Conservation (phyloP, 2,797 vertebrate genomes). For the Gambusia yucatana region DNA sequence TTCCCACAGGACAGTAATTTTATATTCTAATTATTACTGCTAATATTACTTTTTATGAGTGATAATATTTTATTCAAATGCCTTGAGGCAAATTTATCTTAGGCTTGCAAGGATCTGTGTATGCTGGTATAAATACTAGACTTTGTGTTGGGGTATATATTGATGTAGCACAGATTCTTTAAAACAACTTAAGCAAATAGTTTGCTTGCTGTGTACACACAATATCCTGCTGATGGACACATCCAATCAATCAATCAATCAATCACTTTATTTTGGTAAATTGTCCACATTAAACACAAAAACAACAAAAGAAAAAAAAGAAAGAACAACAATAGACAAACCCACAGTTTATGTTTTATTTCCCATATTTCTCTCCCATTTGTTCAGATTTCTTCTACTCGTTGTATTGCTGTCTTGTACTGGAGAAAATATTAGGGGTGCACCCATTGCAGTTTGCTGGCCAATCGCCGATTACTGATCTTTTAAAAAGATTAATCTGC, state of each 20-base stretch:
- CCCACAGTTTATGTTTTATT: constrained; percentile 42
- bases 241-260: too few species aligned
- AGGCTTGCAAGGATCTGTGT: constrained; percentile 15
- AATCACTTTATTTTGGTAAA: too few species aligned
- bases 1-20: constrained; percentile 39
- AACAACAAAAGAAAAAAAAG: too few species aligned
- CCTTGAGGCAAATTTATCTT: constrained; percentile 45
- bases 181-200: constrained; percentile 47
- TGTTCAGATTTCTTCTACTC: constrained; percentile 18
- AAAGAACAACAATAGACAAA: too few species aligned
- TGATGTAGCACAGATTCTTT: constrained; percentile 35
- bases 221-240: constrained; percentile 44
- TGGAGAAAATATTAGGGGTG: too few species aligned
- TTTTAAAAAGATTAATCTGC: too few species aligned
- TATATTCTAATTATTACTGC: constrained; percentile 49
- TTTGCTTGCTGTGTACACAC: constrained; percentile 52
- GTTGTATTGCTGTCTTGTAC: constrained; percentile 23
- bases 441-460: too few species aligned
- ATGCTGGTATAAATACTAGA: constrained; percentile 10
- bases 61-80: constrained; percentile 55
- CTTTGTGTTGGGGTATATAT: constrained; percentile 23
- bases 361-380: constrained; percentile 27
- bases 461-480: too few species aligned
- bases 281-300: too few species aligned
- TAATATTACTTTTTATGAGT: constrained; percentile 56